Conservation (phyloP, 2,888 invertebrate species). For the Agriopis aurantiaria region DNA sequence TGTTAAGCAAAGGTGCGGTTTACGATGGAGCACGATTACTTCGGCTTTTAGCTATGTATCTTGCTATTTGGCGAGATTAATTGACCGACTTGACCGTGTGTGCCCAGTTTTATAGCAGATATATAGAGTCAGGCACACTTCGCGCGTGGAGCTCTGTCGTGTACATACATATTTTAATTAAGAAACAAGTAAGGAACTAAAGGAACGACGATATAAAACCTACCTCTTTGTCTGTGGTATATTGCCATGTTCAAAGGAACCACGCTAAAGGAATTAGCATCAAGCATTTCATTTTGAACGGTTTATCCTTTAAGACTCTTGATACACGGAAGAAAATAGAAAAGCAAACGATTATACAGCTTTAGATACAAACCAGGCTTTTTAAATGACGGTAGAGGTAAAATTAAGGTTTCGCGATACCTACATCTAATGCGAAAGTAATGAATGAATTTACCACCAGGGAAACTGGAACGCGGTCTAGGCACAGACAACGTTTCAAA, state of each 20-base stretch:
- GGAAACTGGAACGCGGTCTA: no score
- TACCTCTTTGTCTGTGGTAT: slow-evolving; percentile 8
- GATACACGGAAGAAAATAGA: slow-evolving; percentile 11
- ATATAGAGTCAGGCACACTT: no score
- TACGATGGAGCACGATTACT: no score
- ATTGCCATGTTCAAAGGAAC: slow-evolving; percentile 10
- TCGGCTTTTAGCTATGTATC: no score
- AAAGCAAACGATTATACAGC: slow-evolving; percentile 12
- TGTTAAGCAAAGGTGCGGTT: no score
- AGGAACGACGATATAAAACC: background rate
- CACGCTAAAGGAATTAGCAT: background rate
- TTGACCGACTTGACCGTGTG: no score
- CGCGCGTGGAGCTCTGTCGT: background rate
- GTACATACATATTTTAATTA: background rate
- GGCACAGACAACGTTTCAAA: no score
- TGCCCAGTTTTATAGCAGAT: no score
- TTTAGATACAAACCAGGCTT: background rate
- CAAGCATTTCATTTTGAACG: slow-evolving; percentile 27
- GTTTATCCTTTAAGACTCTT: slow-evolving; percentile 24
- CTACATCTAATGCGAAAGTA: slow-evolving; percentile 4
- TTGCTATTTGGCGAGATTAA: no score
- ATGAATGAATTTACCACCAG: background rate
- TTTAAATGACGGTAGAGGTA: background rate
- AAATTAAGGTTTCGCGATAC: background rate
- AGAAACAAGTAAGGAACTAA: background rate